Percentiles rank a stretch among this genome's conserved stretches.
Evolutionary conservation across 1,140 invertebrate genomes (phyloP).

Genomic region (Conus ventricosus): DNA sequence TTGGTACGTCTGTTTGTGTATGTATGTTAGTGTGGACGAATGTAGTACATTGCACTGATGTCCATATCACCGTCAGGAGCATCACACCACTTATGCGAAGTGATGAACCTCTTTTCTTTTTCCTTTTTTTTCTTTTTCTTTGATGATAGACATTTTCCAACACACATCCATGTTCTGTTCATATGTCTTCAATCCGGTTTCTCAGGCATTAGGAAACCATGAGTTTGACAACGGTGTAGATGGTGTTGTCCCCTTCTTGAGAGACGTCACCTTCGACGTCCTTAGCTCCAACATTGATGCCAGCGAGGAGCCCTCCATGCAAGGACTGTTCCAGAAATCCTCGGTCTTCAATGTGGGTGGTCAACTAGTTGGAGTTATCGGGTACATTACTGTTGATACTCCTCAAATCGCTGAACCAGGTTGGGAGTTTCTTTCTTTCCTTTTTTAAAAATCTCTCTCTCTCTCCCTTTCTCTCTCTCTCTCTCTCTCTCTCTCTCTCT

Average conservation of each 20-base stretch:
- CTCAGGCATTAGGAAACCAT: conserved; percentile 93
- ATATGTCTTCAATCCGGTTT: background rate
- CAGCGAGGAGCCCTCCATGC: conserved; percentile 80
- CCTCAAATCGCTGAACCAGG: conserved; percentile 51
- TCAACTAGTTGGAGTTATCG: conserved; percentile 86
- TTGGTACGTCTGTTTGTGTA: no score
- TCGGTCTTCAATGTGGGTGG: conserved; percentile 80
- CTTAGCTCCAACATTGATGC: conserved; percentile 87
- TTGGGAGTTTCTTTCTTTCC: no score
- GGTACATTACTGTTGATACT: conserved; percentile 91
- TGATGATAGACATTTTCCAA: no score
- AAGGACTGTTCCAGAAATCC: conserved; percentile 79
- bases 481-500: no score
- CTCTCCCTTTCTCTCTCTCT: no score
- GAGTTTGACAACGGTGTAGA: conserved; percentile 91
- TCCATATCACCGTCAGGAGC: no score
- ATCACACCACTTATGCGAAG: no score
- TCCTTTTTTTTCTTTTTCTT: no score
- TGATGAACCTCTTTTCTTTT: no score
- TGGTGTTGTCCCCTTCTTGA: conserved; percentile 86
- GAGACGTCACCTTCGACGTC: conserved; percentile 83
- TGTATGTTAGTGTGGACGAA: no score
- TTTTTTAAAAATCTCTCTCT: background rate
- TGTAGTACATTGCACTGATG: no score
- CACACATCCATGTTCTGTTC: no score